Evolutionary conservation across 2,113 vertebrate species (phyloP), one percentile per base, ranked within the genome.

Genomic region (Tyrannus savana): DNA sequence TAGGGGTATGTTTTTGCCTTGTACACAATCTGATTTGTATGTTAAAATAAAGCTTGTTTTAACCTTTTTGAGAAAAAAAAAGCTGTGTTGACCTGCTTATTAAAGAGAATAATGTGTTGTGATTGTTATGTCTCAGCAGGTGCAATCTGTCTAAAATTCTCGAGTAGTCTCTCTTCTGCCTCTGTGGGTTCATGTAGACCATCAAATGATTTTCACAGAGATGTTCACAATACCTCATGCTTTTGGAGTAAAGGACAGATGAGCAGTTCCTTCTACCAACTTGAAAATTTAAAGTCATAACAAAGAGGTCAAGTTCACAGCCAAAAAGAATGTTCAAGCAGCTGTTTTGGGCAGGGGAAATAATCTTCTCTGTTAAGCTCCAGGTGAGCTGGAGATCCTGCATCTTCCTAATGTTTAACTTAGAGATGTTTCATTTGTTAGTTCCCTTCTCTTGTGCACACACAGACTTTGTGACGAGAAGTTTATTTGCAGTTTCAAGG

Each of bases 41-140:
- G 28, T 96, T 89, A 75, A 92, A 97, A 96, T 96, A 97, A 97
- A 97, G 52, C 62, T 83, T 86, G 52, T 59, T 94, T 77, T 52
- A 91, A 93, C 78, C 37, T 68, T 92, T 92, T 59, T 21, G 35
- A 30, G 21, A 60, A 88, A 69, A 69, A 58, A 52, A 76, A 47
- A 19, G 5, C 13, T 87, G 24, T 95, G 41, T 23, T 84, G n/a
- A 46, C 25, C 7, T 81, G 5, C 30, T 95, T 91, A 28, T 24
- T 87, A 71, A 80, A 56, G 42, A 37, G 28, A 69, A 21, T 63
- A 47, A 64, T 71, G 7, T 63, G 7, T 41, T 73, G 22, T 21
- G 56, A 8, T 77, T 69, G 33, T 73, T 72, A 25, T 27, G 4
- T 49, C 37, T 94, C 27, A 52, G 41, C 50, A 66, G 28, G 25